Base-by-base conservation (phyloP, 2,113 vertebrate species). In the Anarrhichthys ocellatus region DNA sequence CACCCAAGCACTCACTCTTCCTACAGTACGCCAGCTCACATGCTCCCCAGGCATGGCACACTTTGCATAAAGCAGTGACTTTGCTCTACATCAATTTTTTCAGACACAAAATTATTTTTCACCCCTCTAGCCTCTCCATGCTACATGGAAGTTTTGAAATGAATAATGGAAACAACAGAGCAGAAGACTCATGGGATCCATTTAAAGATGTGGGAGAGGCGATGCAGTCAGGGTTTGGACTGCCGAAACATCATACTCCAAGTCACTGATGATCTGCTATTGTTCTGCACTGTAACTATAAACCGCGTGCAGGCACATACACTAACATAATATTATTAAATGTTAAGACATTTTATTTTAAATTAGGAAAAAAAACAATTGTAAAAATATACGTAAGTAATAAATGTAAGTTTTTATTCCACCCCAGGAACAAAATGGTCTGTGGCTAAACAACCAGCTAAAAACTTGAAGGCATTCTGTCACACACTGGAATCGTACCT, bases 111-210 rank as follows among this genome's bases (percentile, higher is more conserved):
- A 94, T 94, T 83, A 91, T 94, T 92, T 92, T 91, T 92, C 91
- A 94, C 91, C 93, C 92, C 90, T 91, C 90, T 87, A 92, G 90
- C 89, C 93, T 91, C 90, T 88, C 78, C 83, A 85, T 85, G 85
- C 89, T 90, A 89, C 90, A 90, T 91, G 80, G 88, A 93, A 91
- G 87, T 94, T 94, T 93, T 91, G 89, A 92, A 93, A 94, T 95
- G 92, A 95, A 95, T 95, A 94, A 94, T 95, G 93, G 93, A 95
- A 94, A 94, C 88, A 94, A 93, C 92, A 92, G 94, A 92, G 91
- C 88, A 67, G 88, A 90, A 85, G 89, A 91, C 94, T 94, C 93
- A 86, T 91, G 94, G 94, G 93, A 94, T 92, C 91, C 92, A 93
- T 93, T 92, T 94, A 94, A 94, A 94, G 89, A 94, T 91, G 93